Evolutionary conservation across 92 coral and sea anemone species (phyloP).

Genomic region (Muricea muricata): DNA sequence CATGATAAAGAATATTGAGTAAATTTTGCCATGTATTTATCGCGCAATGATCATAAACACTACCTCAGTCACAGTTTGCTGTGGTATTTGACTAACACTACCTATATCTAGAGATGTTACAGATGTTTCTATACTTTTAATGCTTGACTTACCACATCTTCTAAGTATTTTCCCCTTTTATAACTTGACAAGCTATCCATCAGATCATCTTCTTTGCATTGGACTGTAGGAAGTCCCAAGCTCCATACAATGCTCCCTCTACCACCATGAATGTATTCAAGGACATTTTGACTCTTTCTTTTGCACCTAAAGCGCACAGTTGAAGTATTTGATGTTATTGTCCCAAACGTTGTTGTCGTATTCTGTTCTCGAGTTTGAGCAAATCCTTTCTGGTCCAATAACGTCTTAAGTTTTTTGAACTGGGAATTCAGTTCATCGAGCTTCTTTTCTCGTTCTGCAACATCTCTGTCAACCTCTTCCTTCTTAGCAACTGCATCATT

Average conservation of each 20-base stretch:
- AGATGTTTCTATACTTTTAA: not conserved
- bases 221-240: slow-evolving; percentile 67
- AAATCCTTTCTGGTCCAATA: not conserved
- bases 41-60: too few relatives aligned
- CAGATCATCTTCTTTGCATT: slow-evolving; percentile 69
- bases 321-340: slow-evolving; percentile 41
- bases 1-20: not conserved
- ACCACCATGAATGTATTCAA: slow-evolving; percentile 44
- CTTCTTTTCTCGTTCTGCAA: not conserved
- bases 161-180: slow-evolving; percentile 46
- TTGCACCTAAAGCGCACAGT: slow-evolving; percentile 61
- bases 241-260: slow-evolving; percentile 58
- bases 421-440: not conserved
- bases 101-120: slow-evolving; percentile 7
- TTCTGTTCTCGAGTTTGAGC: slow-evolving; percentile 26
- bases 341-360: slow-evolving; percentile 46
- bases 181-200: slow-evolving; percentile 47
- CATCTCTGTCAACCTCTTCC: not conserved
- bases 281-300: slow-evolving; percentile 53
- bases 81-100: slow-evolving; percentile 3
- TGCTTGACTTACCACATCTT: not conserved
- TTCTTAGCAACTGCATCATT: too few relatives aligned
- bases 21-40: not conserved
- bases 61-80: too few relatives aligned
- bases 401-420: too few relatives aligned